phyloP scores from a whole-genome alignment of 2,113 vertebrate genomes.

The Gambusia holbrooki region DNA sequence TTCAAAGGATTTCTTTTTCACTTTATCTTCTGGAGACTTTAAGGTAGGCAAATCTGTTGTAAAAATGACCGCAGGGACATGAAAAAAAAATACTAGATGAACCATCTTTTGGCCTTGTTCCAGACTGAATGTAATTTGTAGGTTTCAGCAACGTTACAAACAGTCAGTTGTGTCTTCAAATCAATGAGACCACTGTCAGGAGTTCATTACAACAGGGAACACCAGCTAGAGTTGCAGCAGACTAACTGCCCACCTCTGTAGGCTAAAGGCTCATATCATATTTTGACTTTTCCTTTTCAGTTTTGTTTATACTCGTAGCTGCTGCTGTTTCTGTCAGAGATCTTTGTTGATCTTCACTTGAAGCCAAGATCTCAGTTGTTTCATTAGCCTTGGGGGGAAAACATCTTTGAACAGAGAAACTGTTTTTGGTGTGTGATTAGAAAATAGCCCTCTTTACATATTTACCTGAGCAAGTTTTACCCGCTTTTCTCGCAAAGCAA shows the following conservation, averaged over 20 bases:
- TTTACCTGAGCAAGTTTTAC: too few species aligned
- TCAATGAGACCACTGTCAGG: constrained; percentile 9
- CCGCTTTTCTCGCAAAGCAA: too few species aligned
- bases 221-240: constrained; percentile 1
- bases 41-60: constrained; percentile 53
- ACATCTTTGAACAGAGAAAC: not conserved
- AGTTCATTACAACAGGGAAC: constrained; percentile 17
- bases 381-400: not conserved
- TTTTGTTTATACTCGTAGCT: not conserved
- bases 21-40: constrained; percentile 58
- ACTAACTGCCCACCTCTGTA: not conserved
- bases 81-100: constrained; percentile 41
- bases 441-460: not conserved
- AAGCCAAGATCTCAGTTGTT: not conserved
- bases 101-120: constrained; percentile 1
- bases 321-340: not conserved
- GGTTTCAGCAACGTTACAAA: constrained; percentile 3
- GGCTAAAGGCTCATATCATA: not conserved
- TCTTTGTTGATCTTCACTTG: not conserved
- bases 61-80: constrained; percentile 42
- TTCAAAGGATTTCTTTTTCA: constrained; percentile 48
- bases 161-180: constrained; percentile 17
- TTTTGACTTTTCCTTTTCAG: not conserved
- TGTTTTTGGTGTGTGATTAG: not conserved
- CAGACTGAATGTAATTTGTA: constrained; percentile 40